A percentile compares a stretch with the other conserved stretches of the same genome.
These are phyloP conservation scores for Nothocercus nigrocapillus DNA, from an alignment of 2,113 vertebrate genomes.

Conservation along the genomic window DNA sequence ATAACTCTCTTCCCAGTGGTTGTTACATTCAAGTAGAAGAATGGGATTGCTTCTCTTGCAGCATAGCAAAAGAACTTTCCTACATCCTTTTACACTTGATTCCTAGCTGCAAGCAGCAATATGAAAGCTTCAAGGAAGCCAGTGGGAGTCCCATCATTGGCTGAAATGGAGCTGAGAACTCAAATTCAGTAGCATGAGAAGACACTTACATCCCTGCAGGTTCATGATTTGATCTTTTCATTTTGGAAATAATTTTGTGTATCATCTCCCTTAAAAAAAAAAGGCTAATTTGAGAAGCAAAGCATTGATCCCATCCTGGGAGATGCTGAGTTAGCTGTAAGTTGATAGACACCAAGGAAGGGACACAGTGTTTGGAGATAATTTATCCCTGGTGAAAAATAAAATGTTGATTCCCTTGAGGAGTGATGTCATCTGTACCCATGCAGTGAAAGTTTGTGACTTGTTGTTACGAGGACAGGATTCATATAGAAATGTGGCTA, in stretches of 20 bases:
- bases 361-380: not conserved
- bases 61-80: not conserved
- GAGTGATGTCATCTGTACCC: not conserved
- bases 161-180: not conserved
- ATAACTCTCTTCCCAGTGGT: not conserved
- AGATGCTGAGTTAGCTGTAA: accelerated
- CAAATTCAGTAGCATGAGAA: not conserved
- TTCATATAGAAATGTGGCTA: not conserved
- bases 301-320: accelerated
- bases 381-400: not conserved
- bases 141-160: not conserved
- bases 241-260: not conserved
- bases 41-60: not conserved
- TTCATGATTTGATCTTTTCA: not conserved
- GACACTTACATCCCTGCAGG: not conserved
- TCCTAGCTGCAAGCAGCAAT: not conserved
- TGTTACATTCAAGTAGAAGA: not conserved
- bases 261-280: not conserved
- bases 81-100: accelerated
- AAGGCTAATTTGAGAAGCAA: not conserved
- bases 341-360: not conserved
- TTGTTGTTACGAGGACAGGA: not conserved
- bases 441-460: not conserved
- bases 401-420: not conserved
- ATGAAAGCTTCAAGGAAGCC: not conserved